Evolutionary conservation across 2,797 vertebrate genomes (phyloP), one percentile per base, ranked within the genome.

Genomic region (Gadopsis bispinosus): DNA sequence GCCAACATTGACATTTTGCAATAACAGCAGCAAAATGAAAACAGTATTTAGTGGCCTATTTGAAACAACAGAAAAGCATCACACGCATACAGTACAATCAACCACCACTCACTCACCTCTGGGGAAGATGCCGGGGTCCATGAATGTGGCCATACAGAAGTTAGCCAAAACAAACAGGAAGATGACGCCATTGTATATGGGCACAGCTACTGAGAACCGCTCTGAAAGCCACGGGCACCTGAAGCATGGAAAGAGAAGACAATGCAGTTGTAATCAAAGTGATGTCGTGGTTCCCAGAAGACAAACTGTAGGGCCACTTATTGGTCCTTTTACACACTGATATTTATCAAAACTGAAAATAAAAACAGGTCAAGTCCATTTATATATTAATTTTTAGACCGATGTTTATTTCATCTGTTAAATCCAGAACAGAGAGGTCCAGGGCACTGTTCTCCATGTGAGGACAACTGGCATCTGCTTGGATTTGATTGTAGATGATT

Each of bases 101-200:
- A 16, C 3, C 26, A 26, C 8, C 0, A 1, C 9, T 0, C 10
- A 61, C 83, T 91, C 90, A 99, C 98, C 98, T 97, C 98, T 95
- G 0, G 98, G 98, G 92, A 99, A 99, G 92, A 99, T 97, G 77
- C 98, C 98, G 0, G 98, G 98, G 92, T 99, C 98, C 98, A 99
- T 99, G 93, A 99, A 99, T 5, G 98, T 99, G 92, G 98, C 98
- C 98, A 99, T 99, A 80, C 97, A 98, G 94, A 99, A 99, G 94
- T 99, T 99, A 83, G 98, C 97, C 96, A 99, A 88, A 75, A 99
- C 97, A 31, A 99, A 99, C 70, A 99, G 94, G 93, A 99, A 99
- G 92, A 99, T 96, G 75, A 98, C 83, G 0, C 96, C 97, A 96
- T 99, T 99, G 95, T 99, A 99, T 93, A 97, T 92, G 0, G 97